Evolutionary conservation across 2,888 invertebrate species (phyloP), one percentile per base, ranked within the genome.

Genomic region (Scaptodrosophila latifasciaeformis): DNA sequence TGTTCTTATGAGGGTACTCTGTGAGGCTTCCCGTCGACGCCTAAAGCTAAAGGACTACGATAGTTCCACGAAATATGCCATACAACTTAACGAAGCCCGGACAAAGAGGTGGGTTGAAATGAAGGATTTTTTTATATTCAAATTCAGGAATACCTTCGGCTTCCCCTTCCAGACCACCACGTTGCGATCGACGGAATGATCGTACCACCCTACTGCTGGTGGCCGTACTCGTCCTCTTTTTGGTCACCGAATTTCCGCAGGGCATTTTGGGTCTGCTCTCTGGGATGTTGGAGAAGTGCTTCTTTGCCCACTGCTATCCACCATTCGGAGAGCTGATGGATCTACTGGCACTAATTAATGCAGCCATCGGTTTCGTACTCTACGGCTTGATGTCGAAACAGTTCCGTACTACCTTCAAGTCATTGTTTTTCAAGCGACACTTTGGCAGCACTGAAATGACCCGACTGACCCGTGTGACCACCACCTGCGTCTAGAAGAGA

Each of bases 381-480:
- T 97, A 97, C 85, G 97, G 96, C 81, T 90, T 94, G 48, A 97
- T 97, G 97, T 96, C 96, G 59, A 90, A 94, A 61, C 96, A 96
- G 88, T 97, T 97, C 85, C 89, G 97, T 12, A 91, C 90, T 67
- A 93, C 93, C 1, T 95, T 96, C 45, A 82, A 85, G 21, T 84
- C 86, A 7, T 49, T 86, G 17, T 96, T 96, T 86, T 90, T 95
- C 79, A 88, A 93, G 57, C 92, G 92, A 77, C 88, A 93, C 52
- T 92, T 82, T 40, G 80, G 82, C 51, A 78, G 81, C 64, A 69
- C 81, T 7, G 86, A 86, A 67, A 82, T 85, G 84, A 84, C 86
- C 0, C 76, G 85, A 2, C 67, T 84, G 21, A 86, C 86, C 12
- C 74, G 85, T 1, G 64, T 86, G 1, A 86, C 86, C 49, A 86